A percentile compares a stretch with the other conserved stretches of the same genome.
Conservation (phyloP, 2,113 vertebrate genomes). For the Okapia johnstoni region DNA sequence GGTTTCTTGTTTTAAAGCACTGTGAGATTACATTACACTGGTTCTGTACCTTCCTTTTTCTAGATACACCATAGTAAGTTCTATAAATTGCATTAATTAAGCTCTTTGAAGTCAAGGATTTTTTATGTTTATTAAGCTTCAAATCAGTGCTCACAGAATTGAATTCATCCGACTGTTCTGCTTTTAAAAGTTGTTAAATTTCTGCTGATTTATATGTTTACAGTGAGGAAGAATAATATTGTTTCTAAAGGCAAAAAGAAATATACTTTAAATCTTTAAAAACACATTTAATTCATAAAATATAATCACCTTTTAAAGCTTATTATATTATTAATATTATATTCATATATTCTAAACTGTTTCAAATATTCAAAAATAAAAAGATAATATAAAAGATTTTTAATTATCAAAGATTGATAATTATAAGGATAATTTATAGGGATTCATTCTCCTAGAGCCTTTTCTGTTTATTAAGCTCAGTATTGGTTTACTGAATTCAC, state of each 20-base stretch:
- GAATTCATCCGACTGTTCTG: not conserved
- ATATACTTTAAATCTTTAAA: not conserved
- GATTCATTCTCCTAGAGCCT: not conserved
- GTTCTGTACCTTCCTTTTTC: not conserved
- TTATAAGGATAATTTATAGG: not conserved
- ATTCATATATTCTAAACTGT: not conserved
- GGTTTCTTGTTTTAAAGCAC: not conserved
- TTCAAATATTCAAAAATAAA: not conserved
- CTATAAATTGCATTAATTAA: not conserved
- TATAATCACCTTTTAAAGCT: not conserved
- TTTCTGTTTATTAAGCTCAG: not conserved
- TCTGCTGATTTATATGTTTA: not conserved
- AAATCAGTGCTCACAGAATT: not conserved
- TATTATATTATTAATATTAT: constrained; percentile 14
- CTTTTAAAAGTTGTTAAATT: not conserved
- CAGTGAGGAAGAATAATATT: not conserved
- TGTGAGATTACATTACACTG: not conserved
- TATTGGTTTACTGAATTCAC: not conserved
- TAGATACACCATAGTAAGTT: not conserved
- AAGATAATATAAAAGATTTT: not conserved
- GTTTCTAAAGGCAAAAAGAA: not conserved
- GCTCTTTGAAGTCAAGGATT: not conserved
- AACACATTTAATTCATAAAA: not conserved
- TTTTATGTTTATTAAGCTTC: not conserved
- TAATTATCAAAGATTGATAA: not conserved